Percentiles rank a stretch among this genome's conserved stretches.
Evolutionary conservation across 1,140 invertebrate species (phyloP).

Genomic region (Saxidomus purpurata): DNA sequence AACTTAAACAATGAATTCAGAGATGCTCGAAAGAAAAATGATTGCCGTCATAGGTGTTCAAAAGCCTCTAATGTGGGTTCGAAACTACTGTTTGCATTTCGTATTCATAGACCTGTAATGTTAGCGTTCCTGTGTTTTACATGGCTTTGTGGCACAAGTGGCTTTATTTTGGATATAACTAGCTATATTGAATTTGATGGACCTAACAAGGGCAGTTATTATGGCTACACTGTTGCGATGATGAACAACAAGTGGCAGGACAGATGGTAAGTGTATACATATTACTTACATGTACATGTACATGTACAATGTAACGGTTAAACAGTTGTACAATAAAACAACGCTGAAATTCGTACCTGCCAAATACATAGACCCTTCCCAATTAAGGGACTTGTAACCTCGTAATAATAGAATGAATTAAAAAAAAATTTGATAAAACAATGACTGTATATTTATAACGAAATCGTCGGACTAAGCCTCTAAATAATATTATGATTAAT

Average conservation of each 20-base stretch:
- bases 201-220: conserved; percentile 3
- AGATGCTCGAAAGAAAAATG: not conserved
- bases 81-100: not conserved
- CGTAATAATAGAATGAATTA: too few species aligned
- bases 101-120: not conserved
- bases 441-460: too few species aligned
- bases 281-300: too few species aligned
- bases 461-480: not conserved
- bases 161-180: conserved; percentile 26
- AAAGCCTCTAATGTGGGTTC: not conserved
- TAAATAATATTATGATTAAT: conserved; percentile 27
- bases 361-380: too few species aligned
- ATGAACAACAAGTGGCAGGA: not conserved
- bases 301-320: too few species aligned
- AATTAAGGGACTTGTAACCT: too few species aligned
- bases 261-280: conserved; percentile 12
- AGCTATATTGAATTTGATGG: conserved; percentile 9
- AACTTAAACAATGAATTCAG: not conserved
- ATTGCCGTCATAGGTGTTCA: not conserved
- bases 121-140: not conserved
- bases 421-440: too few species aligned
- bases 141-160: not conserved
- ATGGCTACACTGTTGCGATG: conserved; percentile 27
- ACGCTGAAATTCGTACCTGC: too few species aligned
- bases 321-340: too few species aligned